These are phyloP conservation scores for Orthochromis malagaraziensis DNA, from an alignment of 2,113 vertebrate species.

Conservation along the genomic window DNA sequence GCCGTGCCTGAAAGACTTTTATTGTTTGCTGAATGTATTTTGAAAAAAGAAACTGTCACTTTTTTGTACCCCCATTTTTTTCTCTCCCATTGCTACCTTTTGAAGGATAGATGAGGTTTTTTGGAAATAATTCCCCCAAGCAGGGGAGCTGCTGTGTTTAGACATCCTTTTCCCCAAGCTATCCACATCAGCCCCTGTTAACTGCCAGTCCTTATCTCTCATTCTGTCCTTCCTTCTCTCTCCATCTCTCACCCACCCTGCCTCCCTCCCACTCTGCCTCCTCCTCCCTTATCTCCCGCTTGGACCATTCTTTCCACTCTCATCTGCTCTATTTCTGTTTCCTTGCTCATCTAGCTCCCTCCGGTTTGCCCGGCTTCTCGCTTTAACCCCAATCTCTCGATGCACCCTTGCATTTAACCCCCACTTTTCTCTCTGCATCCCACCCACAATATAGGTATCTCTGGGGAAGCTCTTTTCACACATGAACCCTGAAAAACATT, in stretches of 20 bases:
- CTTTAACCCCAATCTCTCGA: background rate
- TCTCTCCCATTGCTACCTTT: background rate
- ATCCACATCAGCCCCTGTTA: conserved; percentile 32
- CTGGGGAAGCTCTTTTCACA: background rate
- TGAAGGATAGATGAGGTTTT: background rate
- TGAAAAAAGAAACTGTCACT: background rate
- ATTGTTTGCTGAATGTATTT: background rate
- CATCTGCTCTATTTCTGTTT: conserved; percentile 14
- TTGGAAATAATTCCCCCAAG: background rate
- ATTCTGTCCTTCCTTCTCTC: background rate
- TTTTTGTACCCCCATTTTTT: background rate
- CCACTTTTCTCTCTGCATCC: background rate
- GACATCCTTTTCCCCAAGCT: background rate
- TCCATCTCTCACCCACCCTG: background rate
- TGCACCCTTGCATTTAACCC: background rate
- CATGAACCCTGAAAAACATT: background rate
- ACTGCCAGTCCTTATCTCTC: conserved; percentile 22
- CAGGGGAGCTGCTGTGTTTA: background rate
- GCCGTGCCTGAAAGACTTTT: background rate
- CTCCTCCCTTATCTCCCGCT: conserved; percentile 10
- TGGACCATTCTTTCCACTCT: background rate
- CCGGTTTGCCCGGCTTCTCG: background rate
- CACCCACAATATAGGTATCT: background rate
- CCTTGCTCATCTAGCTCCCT: background rate
- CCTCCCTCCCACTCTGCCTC: background rate